phyloP scores from a whole-genome alignment of 2,888 invertebrate genomes.

The Trichogramma dendrolimi region DNA sequence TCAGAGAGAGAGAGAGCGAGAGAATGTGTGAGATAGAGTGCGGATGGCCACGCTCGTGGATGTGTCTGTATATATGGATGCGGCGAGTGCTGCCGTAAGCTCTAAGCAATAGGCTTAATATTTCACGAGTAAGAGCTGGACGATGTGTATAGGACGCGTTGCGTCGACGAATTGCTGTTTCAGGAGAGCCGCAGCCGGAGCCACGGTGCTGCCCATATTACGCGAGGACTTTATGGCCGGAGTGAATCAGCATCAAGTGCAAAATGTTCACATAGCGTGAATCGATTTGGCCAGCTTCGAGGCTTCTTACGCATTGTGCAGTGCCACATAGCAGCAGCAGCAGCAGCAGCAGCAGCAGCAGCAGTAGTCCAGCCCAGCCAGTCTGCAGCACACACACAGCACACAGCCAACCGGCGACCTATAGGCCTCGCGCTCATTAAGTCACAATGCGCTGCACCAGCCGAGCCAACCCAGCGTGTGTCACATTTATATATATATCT shows the following conservation, averaged over 20 bases:
- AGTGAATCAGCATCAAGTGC: slow-evolving; percentile 52
- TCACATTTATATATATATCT: too few relatives aligned
- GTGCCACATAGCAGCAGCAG: neutral
- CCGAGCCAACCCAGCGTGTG: too few relatives aligned
- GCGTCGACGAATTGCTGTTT: slow-evolving; percentile 45
- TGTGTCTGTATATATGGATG: neutral
- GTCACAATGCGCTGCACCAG: neutral
- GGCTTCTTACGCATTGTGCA: too few relatives aligned
- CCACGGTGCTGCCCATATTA: slow-evolving; percentile 62
- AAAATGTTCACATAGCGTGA: slow-evolving; percentile 42
- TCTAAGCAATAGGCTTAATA: slow-evolving; percentile 8
- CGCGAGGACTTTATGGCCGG: slow-evolving; percentile 65
- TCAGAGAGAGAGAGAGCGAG: neutral
- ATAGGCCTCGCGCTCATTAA: slow-evolving; percentile 7
- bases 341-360: neutral
- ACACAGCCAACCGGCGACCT: neutral
- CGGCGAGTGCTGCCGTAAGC: neutral
- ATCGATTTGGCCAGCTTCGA: slow-evolving; percentile 24
- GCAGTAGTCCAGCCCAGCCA: neutral
- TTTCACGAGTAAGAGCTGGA: slow-evolving; percentile 25
- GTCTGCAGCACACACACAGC: neutral
- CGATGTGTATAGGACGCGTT: neutral
- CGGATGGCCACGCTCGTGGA: neutral
- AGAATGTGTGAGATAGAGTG: neutral
- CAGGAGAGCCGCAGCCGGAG: slow-evolving; percentile 62